Evolutionary conservation across 2,888 invertebrate species (phyloP).

Genomic region (Podotricha telesiphe): DNA sequence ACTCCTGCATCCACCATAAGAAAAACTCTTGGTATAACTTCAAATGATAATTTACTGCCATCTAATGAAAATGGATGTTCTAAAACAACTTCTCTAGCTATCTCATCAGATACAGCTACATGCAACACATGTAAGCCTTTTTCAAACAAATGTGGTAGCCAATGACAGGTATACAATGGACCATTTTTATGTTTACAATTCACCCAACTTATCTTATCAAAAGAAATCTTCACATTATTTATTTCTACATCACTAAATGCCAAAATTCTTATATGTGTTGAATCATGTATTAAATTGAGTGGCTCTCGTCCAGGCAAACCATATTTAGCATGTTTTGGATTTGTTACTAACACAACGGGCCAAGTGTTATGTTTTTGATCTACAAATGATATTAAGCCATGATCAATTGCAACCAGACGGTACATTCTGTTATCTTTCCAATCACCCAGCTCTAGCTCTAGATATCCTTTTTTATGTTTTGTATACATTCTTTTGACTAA

Average conservation of each 20-base stretch:
- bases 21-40: slow-evolving; percentile 86
- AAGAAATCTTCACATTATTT: slow-evolving; percentile 85
- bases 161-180: slow-evolving; percentile 88
- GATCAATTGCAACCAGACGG: slow-evolving; percentile 93
- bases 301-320: slow-evolving; percentile 90
- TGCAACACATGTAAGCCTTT: slow-evolving; percentile 87
- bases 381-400: slow-evolving; percentile 93
- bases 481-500: slow-evolving; percentile 93
- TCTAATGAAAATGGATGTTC: slow-evolving; percentile 92
- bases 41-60: slow-evolving; percentile 86
- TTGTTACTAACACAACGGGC: slow-evolving; percentile 93
- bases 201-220: slow-evolving; percentile 86
- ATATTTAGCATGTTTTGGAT: slow-evolving; percentile 94
- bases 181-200: slow-evolving; percentile 84
- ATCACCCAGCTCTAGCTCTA: slow-evolving; percentile 95
- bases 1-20: slow-evolving; percentile 90
- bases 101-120: slow-evolving; percentile 83
- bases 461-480: slow-evolving; percentile 90
- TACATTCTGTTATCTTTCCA: slow-evolving; percentile 96
- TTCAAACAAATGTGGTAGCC: slow-evolving; percentile 87
- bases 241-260: slow-evolving; percentile 89
- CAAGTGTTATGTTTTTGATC: slow-evolving; percentile 90
- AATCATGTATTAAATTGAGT: slow-evolving; percentile 84
- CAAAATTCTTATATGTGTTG: slow-evolving; percentile 91
- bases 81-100: slow-evolving; percentile 80